A percentile compares a stretch with the other conserved stretches of the same genome.
Conservation (phyloP, 2,113 vertebrate species). For the Laterallus jamaicensis region DNA sequence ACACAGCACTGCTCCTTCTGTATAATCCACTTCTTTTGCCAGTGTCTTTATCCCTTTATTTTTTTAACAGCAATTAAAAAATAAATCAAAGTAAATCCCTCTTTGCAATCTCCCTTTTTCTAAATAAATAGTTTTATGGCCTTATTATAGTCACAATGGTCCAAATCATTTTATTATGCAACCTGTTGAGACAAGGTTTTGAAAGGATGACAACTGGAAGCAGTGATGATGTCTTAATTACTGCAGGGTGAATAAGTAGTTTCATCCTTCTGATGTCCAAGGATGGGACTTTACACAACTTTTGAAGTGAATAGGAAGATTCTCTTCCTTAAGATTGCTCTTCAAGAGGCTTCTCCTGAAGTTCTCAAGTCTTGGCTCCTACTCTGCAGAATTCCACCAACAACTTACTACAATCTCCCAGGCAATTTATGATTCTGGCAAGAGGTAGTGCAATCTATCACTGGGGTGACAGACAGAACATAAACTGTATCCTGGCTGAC, state of each 20-base stretch:
- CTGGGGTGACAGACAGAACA: slow-evolving; percentile 30
- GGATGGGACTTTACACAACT: neutral
- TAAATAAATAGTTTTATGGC: neutral
- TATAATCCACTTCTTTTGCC: neutral
- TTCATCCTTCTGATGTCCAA: neutral
- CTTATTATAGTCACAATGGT: neutral
- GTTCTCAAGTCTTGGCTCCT: slow-evolving; percentile 21
- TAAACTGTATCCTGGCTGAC: slow-evolving; percentile 46
- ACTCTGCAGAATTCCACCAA: slow-evolving; percentile 2
- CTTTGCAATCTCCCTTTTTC: neutral
- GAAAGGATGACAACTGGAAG: neutral
- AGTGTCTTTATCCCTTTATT: neutral
- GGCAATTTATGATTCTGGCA: slow-evolving; percentile 32
- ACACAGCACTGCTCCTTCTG: fast-evolving
- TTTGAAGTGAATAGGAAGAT: neutral
- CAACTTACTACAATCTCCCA: slow-evolving; percentile 27
- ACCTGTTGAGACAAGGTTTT: neutral
- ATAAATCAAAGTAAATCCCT: neutral
- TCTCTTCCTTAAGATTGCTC: neutral
- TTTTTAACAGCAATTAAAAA: neutral
- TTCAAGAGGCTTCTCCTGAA: slow-evolving; percentile 13
- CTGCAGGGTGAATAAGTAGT: neutral
- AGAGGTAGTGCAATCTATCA: slow-evolving; percentile 3
- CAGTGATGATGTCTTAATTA: neutral
- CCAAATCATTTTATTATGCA: neutral